A percentile compares a stretch with the other conserved stretches of the same genome.
Conservation (phyloP, 2,113 vertebrate genomes). For the Oceanites oceanicus region DNA sequence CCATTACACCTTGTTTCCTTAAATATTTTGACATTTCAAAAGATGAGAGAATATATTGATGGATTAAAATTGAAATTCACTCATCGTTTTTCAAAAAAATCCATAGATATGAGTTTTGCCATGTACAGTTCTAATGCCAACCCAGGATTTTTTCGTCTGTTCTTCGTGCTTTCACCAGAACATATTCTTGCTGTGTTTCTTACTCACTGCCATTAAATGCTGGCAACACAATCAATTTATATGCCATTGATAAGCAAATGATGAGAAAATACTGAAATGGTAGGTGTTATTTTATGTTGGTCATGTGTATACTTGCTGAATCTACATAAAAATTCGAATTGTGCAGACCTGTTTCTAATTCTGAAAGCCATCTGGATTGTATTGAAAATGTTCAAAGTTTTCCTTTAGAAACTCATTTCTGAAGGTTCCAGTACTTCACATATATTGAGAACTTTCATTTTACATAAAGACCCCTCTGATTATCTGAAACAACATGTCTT, state of each 20-base stretch:
- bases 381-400: not conserved
- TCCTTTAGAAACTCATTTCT: not conserved
- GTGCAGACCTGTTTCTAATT: not conserved
- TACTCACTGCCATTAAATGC: not conserved
- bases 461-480: not conserved
- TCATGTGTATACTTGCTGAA: not conserved
- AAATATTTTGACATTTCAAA: slow-evolving; percentile 22
- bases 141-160: not conserved
- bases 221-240: not conserved
- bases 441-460: not conserved
- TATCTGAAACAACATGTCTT: not conserved
- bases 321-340: slow-evolving; percentile 29
- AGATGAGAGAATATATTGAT: not conserved
- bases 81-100: not conserved
- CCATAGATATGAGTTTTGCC: not conserved
- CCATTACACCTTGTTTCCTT: not conserved
- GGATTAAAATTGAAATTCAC: not conserved
- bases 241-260: not conserved
- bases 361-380: not conserved
- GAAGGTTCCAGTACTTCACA: not conserved
- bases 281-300: not conserved
- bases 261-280: slow-evolving; percentile 7
- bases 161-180: not conserved
- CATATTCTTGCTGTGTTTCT: not conserved
- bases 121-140: not conserved